These are phyloP conservation scores for Nebria brevicollis DNA, from an alignment of 2,888 invertebrate genomes.

Conservation along the genomic window DNA sequence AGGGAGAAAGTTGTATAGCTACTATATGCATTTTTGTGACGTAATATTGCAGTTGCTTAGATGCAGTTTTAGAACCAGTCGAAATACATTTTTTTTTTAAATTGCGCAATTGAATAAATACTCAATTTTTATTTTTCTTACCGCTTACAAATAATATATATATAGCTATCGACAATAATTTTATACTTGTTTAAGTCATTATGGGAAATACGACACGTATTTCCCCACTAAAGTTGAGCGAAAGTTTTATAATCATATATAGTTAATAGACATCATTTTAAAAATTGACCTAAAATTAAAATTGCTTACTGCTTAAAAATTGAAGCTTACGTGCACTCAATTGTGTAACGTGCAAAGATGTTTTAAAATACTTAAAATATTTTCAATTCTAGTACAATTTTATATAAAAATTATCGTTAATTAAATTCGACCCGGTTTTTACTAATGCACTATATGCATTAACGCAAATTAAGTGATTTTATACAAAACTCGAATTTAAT, in stretches of 20 bases:
- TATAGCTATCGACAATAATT: no score
- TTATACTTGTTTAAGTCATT: no score
- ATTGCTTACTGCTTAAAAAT: background rate
- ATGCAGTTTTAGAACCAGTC: background rate
- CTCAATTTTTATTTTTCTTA: background rate
- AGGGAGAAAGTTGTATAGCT: background rate
- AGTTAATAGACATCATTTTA: background rate
- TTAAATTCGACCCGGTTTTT: no score
- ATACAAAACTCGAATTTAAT: no score
- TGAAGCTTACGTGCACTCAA: background rate
- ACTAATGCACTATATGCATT: no score
- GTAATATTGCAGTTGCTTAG: background rate
- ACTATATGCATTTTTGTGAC: background rate
- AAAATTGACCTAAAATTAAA: background rate
- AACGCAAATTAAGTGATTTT: no score
- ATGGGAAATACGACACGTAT: background rate
- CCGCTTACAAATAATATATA: no score
- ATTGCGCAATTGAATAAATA: background rate
- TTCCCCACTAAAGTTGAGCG: background rate
- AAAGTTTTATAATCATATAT: background rate
- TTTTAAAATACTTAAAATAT: no score
- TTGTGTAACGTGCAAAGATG: background rate
- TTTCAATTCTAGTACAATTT: background rate
- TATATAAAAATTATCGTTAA: background rate
- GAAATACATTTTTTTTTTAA: background rate